Evolutionary conservation across 1,140 invertebrate species (phyloP), one percentile per base, ranked within the genome.

Genomic region (Magallana gigas): DNA sequence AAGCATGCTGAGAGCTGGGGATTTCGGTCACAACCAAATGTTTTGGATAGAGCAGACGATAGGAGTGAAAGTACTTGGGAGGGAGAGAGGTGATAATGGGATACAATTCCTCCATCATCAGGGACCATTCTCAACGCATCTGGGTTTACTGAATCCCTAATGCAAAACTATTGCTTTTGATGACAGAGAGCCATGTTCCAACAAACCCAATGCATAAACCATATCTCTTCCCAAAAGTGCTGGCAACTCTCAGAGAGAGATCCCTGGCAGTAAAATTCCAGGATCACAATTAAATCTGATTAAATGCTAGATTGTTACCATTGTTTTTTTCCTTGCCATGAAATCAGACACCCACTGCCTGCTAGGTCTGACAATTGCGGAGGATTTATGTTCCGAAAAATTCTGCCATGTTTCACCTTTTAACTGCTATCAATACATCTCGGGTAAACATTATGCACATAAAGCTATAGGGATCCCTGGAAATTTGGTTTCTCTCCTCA

Each of bases 381-480:
- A 8, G 8, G 23, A 76, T 76, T 76, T 76, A 76, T 76, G 23
- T 11, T 76, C 23, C 23, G 18, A 29, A 23, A 76, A 76, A 36
- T 29, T 76, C 23, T 76, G 18, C 18, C 68, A 76, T 76, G 68
- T 76, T 76, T 76, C 12, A 29, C 68, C 68, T 76, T 29, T 29
- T 76, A 76, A 23, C 68, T 29, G 23, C 23, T 76, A 76, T 76
- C 68, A 76, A 76, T 76, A 76, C 23, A 76, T 76, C 68, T 76
- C 14, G 14, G 68, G 8, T 76, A 23, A 76, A 76, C 36, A 76
- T 76, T 76, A 76, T 23, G 23, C 68, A 76, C 68, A 76, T 76
- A 29, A 76, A 76, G 23, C 68, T 29, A 23, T 12, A 76, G 68
- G 68, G 36, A 76, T 29, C 23, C 23, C 68, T 76, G 68, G 68